Percentiles rank a stretch among this genome's conserved stretches.
These are phyloP conservation scores for Leptogaster cylindrica DNA, from an alignment of 2,888 invertebrate genomes.

Conservation along the genomic window DNA sequence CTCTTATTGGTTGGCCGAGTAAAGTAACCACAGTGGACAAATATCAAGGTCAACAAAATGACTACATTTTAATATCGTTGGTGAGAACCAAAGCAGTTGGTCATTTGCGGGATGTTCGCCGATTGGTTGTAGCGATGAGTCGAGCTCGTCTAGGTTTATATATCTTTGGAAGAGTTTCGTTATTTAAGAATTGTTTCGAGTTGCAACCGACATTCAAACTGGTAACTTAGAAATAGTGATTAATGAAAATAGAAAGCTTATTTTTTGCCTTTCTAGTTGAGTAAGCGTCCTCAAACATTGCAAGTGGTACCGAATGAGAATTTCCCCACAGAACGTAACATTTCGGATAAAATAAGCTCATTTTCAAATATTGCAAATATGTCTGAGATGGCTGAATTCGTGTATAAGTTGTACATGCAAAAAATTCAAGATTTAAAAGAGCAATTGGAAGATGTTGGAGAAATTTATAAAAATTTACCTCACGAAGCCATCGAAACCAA, in stretches of 20 bases:
- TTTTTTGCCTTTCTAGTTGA: slow-evolving; percentile 67
- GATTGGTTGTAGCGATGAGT: slow-evolving; percentile 97
- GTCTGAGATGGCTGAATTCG: slow-evolving; percentile 94
- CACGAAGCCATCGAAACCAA: slow-evolving; percentile 59
- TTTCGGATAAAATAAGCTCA: slow-evolving; percentile 60
- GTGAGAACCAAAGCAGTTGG: slow-evolving; percentile 98
- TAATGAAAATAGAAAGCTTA: neutral
- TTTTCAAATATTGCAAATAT: slow-evolving; percentile 74
- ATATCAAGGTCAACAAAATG: slow-evolving; percentile 99
- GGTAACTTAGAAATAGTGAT: slow-evolving; percentile 61
- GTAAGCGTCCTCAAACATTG: slow-evolving; percentile 79
- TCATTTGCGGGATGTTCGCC: slow-evolving; percentile 93
- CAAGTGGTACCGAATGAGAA: slow-evolving; percentile 80
- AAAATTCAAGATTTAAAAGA: slow-evolving; percentile 71
- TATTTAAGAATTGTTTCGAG: slow-evolving; percentile 97
- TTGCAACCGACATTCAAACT: slow-evolving; percentile 93
- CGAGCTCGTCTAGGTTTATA: slow-evolving; percentile 96
- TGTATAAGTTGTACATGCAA: slow-evolving; percentile 88
- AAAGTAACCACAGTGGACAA: slow-evolving; percentile 98
- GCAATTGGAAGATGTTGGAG: slow-evolving; percentile 47
- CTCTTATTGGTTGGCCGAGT: slow-evolving; percentile 89
- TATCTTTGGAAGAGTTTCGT: slow-evolving; percentile 88
- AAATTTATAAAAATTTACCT: slow-evolving; percentile 60
- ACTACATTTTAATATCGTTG: slow-evolving; percentile 93
- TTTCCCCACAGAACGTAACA: slow-evolving; percentile 74